Base-by-base conservation (phyloP, 2,113 vertebrate species). In the Eptesicus fuscus region DNA sequence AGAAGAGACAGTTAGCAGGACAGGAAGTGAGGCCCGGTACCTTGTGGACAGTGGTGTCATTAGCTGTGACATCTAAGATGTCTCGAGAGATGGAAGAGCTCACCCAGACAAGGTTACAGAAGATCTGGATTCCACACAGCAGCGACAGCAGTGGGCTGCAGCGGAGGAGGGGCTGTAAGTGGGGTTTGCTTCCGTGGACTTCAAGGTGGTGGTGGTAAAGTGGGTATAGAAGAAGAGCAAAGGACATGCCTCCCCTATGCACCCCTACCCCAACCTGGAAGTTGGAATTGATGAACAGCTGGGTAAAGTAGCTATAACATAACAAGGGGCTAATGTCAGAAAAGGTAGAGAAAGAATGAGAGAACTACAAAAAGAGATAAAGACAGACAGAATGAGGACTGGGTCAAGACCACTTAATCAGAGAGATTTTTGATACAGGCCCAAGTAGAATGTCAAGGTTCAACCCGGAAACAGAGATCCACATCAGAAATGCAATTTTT, bases 51-150 rank as follows among this genome's bases (percentile, higher is more conserved):
- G 69, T 91, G 35, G 74, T 91, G n/a, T 86, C 86, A 67, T 86
- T 93, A 94, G 40, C 93, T 95, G 47, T 65, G 22, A 59, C 4
- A 37, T 61, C 65, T 83, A 95, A 92, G 82, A 99, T 99, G 99
- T 98, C 98, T 25, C 96, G 70, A 47, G 97, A 95, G 61, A 95
- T 98, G 84, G 97, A 96, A 47, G 98, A 98, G 56, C 98, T 99
- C 74, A 99, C 98, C 7, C 99, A 99, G 88, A 99, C 98, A 23
- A 98, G 98, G 78, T 98, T 99, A 94, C 99, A 99, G 98, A 99
- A 99, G 98, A 99, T 99, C 37, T 99, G 99, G 99, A 99, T 99
- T 42, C 99, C 99, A 10, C 98, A 98, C 93, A 97, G 98, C 98
- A 98, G 97, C 70, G 94, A 95, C 96, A 98, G 97, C 93, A 98